A percentile compares a stretch with the other conserved stretches of the same genome.
Conservation (phyloP, 1,140 invertebrate genomes). For the Augochlora pura region DNA sequence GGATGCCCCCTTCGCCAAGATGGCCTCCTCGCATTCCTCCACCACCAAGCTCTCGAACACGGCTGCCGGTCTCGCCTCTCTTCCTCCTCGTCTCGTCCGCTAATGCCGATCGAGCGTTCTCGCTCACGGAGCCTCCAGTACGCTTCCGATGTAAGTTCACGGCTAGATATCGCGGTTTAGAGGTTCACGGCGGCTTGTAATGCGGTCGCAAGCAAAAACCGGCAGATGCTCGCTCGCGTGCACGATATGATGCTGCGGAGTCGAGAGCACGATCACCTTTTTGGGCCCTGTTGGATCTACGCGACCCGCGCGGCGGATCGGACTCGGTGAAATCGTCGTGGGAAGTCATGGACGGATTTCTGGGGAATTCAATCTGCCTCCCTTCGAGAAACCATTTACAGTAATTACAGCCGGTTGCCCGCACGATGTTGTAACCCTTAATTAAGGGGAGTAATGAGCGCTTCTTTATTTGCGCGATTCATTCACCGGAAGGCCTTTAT, state of each 20-base stretch:
- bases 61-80: conserved; percentile 44
- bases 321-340: neutral
- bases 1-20: conserved; percentile 69
- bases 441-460: neutral
- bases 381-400: neutral
- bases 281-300: neutral
- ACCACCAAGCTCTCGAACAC: conserved; percentile 39
- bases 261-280: neutral
- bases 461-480: neutral
- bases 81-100: conserved; percentile 50
- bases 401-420: neutral
- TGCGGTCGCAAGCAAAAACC: neutral
- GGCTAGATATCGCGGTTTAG: conserved; percentile 14
- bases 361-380: neutral
- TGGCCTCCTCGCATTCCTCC: conserved; percentile 76
- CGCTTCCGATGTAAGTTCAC: conserved; percentile 11
- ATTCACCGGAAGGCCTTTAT: neutral
- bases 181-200: conserved; percentile 4
- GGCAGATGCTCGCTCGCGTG: neutral
- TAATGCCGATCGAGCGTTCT: conserved; percentile 47
- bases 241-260: neutral
- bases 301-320: neutral
- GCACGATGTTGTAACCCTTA: neutral
- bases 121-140: neutral
- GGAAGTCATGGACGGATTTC: neutral